These are phyloP conservation scores for Agriopis leucophaearia DNA, from an alignment of 2,888 invertebrate genomes.

Conservation along the genomic window DNA sequence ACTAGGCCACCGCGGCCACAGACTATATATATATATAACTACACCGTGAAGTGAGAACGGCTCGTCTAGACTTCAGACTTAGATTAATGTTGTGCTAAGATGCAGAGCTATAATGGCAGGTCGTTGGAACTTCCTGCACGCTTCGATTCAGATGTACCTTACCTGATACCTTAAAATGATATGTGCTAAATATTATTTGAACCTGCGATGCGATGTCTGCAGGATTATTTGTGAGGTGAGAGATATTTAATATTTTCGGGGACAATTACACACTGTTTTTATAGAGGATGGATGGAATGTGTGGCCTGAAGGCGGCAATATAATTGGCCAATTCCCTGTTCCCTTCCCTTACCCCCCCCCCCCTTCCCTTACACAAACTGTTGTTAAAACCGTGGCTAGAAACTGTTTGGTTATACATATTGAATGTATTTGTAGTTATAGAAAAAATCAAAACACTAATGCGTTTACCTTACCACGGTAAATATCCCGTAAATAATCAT, in stretches of 20 bases:
- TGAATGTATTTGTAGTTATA: too few species aligned
- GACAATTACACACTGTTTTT: too few species aligned
- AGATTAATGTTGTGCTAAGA: constrained; percentile 39
- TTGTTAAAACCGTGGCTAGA: too few species aligned
- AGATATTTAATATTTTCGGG: background rate
- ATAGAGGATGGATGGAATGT: too few species aligned
- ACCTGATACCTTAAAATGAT: constrained; percentile 6
- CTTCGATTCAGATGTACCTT: constrained; percentile 5
- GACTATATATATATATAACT: constrained; percentile 24
- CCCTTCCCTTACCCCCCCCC: too few species aligned
- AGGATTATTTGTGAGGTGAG: background rate
- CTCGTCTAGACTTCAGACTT: constrained; percentile 30
- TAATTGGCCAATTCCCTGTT: too few species aligned
- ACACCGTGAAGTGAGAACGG: constrained; percentile 30
- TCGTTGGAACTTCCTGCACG: constrained; percentile 24
- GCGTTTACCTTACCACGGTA: too few species aligned
- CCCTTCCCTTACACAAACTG: too few species aligned
- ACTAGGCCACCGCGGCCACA: constrained; percentile 35
- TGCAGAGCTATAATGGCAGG: constrained; percentile 28
- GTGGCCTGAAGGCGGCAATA: too few species aligned
- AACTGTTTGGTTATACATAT: too few species aligned
- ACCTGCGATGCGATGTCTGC: background rate
- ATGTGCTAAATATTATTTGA: background rate
- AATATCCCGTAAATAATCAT: too few species aligned
- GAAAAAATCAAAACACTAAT: too few species aligned